Evolutionary conservation across 2,888 invertebrate genomes (phyloP).

Genomic region (Toxonevra muliebris): DNA sequence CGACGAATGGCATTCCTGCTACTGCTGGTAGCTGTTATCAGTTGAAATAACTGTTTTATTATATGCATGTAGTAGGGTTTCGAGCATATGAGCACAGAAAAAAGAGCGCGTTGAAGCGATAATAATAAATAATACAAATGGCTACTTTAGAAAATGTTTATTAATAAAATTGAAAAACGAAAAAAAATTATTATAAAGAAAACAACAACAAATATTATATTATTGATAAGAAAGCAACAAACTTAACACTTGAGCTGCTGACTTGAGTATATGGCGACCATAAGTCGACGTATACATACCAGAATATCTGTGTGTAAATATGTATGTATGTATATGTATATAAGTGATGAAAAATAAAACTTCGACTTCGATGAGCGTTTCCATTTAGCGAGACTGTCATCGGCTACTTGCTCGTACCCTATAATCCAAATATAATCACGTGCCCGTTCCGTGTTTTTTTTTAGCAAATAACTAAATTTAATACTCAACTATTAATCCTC

Average conservation of each 20-base stretch:
- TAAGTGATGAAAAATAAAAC: not conserved
- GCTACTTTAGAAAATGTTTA: slow-evolving; percentile 26
- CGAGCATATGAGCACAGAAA: not conserved
- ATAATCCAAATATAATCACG: too few species aligned
- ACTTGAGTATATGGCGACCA: not conserved
- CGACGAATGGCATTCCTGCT: not conserved
- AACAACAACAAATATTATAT: slow-evolving; percentile 16
- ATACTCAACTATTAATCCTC: too few species aligned
- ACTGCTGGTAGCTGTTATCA: slow-evolving; percentile 26
- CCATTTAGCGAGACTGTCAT: not conserved
- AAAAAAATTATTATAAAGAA: slow-evolving; percentile 14
- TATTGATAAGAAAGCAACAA: slow-evolving; percentile 28
- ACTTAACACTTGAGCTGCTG: slow-evolving; percentile 22
- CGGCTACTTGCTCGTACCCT: not conserved
- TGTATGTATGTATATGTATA: not conserved
- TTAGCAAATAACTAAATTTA: too few species aligned
- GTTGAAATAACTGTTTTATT: slow-evolving; percentile 1
- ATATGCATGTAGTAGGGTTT: too few species aligned
- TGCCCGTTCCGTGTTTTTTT: too few species aligned
- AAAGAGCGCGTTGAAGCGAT: slow-evolving; percentile 27
- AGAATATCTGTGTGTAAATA: not conserved
- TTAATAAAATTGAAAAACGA: slow-evolving; percentile 27
- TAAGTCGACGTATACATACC: not conserved
- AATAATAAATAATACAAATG: slow-evolving; percentile 37
- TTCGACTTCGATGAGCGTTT: not conserved